Conservation (phyloP, 2,113 vertebrate species). For the Glaucomys volans region DNA sequence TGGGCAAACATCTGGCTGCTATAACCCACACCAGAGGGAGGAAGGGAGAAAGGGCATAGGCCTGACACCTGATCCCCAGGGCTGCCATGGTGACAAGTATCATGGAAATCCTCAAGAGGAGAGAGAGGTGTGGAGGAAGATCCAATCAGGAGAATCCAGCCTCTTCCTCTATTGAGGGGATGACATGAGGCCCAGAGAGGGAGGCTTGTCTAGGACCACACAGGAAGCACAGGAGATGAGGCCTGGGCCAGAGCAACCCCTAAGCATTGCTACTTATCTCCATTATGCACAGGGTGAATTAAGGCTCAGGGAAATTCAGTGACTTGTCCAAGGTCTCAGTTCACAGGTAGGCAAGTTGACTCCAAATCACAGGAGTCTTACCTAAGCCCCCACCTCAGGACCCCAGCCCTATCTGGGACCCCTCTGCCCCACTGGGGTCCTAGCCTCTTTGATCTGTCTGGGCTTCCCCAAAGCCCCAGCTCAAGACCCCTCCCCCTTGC, state of each 20-base stretch:
- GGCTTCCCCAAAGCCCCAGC: not conserved
- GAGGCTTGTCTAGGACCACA: not conserved
- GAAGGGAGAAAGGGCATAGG: not conserved
- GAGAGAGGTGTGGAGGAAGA: not conserved
- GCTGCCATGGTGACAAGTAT: slow-evolving; percentile 45
- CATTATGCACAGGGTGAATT: not conserved
- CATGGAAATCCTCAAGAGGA: slow-evolving; percentile 53
- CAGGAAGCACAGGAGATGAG: not conserved
- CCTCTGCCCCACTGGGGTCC: slow-evolving; percentile 53
- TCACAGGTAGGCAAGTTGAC: not conserved
- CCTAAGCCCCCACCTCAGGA: not conserved
- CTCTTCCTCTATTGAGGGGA: not conserved
- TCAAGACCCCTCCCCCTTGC: slow-evolving; percentile 27
- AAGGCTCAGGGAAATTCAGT: not conserved
- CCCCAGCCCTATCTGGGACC: not conserved
- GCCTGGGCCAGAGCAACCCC: not conserved
- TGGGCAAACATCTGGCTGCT: slow-evolving; percentile 24
- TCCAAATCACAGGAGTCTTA: not conserved
- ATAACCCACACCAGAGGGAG: not conserved
- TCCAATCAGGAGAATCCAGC: slow-evolving; percentile 6
- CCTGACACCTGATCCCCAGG: slow-evolving; percentile 61
- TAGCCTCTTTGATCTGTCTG: not conserved
- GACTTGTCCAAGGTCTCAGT: slow-evolving; percentile 40
- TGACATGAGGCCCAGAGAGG: slow-evolving; percentile 2
- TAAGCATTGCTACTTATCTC: not conserved